Conservation (phyloP, 2,113 vertebrate genomes). For the Chionis minor region DNA sequence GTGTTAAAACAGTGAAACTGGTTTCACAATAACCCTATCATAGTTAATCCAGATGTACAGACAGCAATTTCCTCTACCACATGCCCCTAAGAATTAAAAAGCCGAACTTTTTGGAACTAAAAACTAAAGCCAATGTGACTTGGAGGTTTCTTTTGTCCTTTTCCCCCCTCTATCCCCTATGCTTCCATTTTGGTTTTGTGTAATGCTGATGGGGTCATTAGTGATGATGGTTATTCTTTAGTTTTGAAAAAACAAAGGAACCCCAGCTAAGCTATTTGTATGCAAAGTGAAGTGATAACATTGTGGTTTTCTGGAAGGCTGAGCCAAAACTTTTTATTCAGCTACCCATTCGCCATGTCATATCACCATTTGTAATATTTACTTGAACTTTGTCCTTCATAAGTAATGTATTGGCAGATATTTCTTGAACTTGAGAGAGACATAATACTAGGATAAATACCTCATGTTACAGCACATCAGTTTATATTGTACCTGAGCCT, state of each 20-base stretch:
- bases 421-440: not conserved
- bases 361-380: not conserved
- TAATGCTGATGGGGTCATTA: not conserved
- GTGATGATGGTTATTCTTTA: not conserved
- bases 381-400: slow-evolving; percentile 9
- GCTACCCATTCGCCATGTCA: not conserved
- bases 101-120: not conserved
- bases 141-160: not conserved
- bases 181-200: not conserved
- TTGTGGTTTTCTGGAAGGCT: not conserved
- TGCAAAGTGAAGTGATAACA: not conserved
- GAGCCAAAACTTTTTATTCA: not conserved
- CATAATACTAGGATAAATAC: not conserved
- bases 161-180: not conserved
- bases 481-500: not conserved
- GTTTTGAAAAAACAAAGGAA: not conserved
- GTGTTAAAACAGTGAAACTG: not conserved
- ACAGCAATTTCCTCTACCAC: not conserved
- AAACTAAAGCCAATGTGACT: not conserved
- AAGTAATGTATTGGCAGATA: not conserved
- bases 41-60: not conserved
- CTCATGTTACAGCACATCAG: not conserved
- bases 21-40: not conserved
- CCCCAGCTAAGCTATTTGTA: not conserved
- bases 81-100: not conserved